phyloP scores from a whole-genome alignment of 1,140 invertebrate species.

The Vollenhovia emeryi region DNA sequence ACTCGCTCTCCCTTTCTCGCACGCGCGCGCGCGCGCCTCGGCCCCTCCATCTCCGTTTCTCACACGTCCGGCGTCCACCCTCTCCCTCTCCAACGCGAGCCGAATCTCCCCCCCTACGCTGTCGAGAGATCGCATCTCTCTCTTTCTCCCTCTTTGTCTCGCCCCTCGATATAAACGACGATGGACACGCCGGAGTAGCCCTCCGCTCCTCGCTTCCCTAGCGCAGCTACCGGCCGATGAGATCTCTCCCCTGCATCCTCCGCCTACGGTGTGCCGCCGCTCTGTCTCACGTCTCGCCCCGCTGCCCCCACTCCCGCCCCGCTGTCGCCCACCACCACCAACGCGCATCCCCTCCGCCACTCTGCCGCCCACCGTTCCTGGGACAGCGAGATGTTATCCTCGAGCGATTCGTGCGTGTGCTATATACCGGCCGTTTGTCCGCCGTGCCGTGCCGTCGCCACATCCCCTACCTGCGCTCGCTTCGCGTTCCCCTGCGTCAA shows the following conservation, averaged over 20 bases:
- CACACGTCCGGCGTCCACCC: not conserved
- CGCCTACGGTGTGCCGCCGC: slow-evolving; percentile 44
- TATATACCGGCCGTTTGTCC: slow-evolving; percentile 68
- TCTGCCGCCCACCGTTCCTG: slow-evolving; percentile 59
- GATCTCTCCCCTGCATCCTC: slow-evolving; percentile 44
- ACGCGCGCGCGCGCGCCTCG: too few relatives aligned
- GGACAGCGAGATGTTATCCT: slow-evolving; percentile 72
- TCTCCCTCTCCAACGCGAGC: slow-evolving; percentile 19
- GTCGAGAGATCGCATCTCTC: slow-evolving; percentile 10
- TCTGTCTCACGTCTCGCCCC: slow-evolving; percentile 55
- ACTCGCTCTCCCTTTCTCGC: slow-evolving; percentile 67
- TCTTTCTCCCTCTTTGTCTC: not conserved
- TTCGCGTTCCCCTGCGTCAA: slow-evolving; percentile 58
- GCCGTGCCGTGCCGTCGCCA: slow-evolving; percentile 70
- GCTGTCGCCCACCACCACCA: slow-evolving; percentile 17
- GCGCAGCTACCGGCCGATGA: slow-evolving; percentile 35
- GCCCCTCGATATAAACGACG: slow-evolving; percentile 42
- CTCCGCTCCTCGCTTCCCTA: slow-evolving; percentile 7
- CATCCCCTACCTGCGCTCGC: slow-evolving; percentile 74
- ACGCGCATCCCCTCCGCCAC: slow-evolving; percentile 9
- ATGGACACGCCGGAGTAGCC: slow-evolving; percentile 66
- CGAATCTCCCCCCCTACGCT: slow-evolving; percentile 3
- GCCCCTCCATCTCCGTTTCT: slow-evolving; percentile 41
- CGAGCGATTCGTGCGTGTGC: slow-evolving; percentile 72
- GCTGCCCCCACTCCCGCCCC: not conserved